Base-by-base conservation (phyloP, 2,888 invertebrate genomes). In the Xylota sylvarum region DNA sequence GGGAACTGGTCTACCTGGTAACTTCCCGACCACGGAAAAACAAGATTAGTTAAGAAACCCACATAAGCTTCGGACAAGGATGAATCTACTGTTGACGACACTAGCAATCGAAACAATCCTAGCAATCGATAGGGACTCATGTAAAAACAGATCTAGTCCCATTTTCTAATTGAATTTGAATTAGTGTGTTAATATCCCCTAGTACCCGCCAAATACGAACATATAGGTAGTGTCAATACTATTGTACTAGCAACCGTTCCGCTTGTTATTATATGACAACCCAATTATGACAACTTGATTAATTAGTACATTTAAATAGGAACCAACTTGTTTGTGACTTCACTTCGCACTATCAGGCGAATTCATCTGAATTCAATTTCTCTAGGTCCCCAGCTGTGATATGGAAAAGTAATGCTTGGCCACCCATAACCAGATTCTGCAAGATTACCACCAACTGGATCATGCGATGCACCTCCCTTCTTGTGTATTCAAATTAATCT, bases 371-470 rank as follows among this genome's bases (percentile, higher is more conserved):
- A 72, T 17, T 55, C 27, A 50, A 23, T 73, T 73, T 37, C n/a
- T 37, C 52, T 5, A 37, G 40, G 27, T 35, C 30, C 56, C 74
- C 74, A 40, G 55, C 79, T 64, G 69, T 40, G 84, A 62, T 67
- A 14, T 56, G 35, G 40, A 65, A 48, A 78, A 50, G n/a, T 32
- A 64, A 32, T 37, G 64, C 35, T 65, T 56, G 62, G 40, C 64
- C 69, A 64, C 58, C 79, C 76, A 55, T 76, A 67, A 50, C 46
- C 46, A 64, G 80, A 81, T 81, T 74, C 58, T 30, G 17, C 17
- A 43, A 70, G 76, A 85, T 70, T 65, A 70, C 65, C 72, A 74
- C 80, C 72, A 73, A 80, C 67, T 58, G 74, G 56, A 74, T 81
- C 60, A 74, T 46, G 56, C 64, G 32, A 73, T 70, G 62, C 67